Conservation (phyloP, 2,113 vertebrate species). For the Barbus barbus region DNA sequence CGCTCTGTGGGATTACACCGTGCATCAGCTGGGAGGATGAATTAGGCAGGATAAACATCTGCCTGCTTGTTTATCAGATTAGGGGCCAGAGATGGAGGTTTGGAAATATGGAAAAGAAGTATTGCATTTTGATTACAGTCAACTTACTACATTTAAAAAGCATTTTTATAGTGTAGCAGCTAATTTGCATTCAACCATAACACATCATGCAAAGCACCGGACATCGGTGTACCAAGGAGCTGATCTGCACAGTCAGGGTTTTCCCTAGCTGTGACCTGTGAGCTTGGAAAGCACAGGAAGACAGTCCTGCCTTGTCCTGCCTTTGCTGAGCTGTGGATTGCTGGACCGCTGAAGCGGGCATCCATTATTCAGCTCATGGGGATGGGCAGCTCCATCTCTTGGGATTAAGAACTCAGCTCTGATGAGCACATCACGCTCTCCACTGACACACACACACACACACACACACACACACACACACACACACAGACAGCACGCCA, state of each 20-base stretch:
- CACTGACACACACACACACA: neutral
- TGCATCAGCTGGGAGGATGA: conserved; percentile 24
- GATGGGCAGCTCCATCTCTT: conserved; percentile 38
- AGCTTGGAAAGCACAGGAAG: neutral
- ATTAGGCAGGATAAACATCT: conserved; percentile 50
- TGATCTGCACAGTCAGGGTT: conserved; percentile 26
- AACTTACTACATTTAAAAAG: neutral
- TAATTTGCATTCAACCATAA: no score
- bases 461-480: conserved; percentile 6
- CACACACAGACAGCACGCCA: neutral
- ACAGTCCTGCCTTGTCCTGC: conserved; percentile 26
- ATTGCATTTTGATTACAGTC: neutral
- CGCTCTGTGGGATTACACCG: conserved; percentile 49
- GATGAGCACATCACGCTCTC: conserved; percentile 43
- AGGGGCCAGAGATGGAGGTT: conserved; percentile 4
- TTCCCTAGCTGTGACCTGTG: conserved; percentile 19
- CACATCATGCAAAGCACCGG: no score
- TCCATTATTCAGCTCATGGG: conserved; percentile 50
- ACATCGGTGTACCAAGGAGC: neutral
- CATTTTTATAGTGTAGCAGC: neutral
- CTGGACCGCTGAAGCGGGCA: conserved; percentile 19
- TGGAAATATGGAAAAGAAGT: conserved; percentile 14
- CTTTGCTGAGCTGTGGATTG: conserved; percentile 34
- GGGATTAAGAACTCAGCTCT: conserved; percentile 53
- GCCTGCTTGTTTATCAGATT: conserved; percentile 48